Percentiles rank a stretch among this genome's conserved stretches.
phyloP scores from a whole-genome alignment of 2,888 invertebrate species.

The Microdon myrmicae region DNA sequence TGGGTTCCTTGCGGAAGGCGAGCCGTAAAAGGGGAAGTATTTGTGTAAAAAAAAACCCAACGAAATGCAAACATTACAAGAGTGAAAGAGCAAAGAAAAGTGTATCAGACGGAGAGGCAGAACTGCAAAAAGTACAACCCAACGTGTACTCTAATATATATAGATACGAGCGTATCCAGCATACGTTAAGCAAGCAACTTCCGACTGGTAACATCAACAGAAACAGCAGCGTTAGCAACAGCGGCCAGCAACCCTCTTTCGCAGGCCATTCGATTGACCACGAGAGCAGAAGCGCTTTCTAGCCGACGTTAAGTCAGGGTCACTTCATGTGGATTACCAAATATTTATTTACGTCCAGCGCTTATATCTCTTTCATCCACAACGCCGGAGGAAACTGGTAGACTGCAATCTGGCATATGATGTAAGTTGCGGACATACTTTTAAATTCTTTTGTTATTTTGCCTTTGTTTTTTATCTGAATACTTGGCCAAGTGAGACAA shows the following conservation, averaged over 20 bases:
- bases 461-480: neutral
- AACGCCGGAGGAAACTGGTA: conserved; percentile 20
- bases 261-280: too few relatives aligned
- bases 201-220: conserved; percentile 1
- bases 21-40: conserved; percentile 7
- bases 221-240: conserved; percentile 17
- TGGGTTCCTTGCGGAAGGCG: conserved; percentile 16
- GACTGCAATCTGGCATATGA: conserved; percentile 20
- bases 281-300: neutral
- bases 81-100: too few relatives aligned
- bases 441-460: conserved; percentile 3
- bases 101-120: conserved; percentile 14
- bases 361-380: conserved; percentile 10
- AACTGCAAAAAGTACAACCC: conserved; percentile 47
- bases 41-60: conserved; percentile 13
- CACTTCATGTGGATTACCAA: conserved; percentile 51
- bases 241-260: conserved; percentile 15
- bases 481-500: conserved; percentile 36
- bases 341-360: conserved; percentile 14
- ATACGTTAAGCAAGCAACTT: neutral
- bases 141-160: conserved; percentile 18
- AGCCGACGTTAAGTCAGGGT: neutral
- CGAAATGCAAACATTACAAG: conserved; percentile 46
- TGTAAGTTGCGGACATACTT: conserved; percentile 37
- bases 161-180: conserved; percentile 29